Conservation (phyloP, 2,888 invertebrate species). For the Theodoxus fluviatilis region DNA sequence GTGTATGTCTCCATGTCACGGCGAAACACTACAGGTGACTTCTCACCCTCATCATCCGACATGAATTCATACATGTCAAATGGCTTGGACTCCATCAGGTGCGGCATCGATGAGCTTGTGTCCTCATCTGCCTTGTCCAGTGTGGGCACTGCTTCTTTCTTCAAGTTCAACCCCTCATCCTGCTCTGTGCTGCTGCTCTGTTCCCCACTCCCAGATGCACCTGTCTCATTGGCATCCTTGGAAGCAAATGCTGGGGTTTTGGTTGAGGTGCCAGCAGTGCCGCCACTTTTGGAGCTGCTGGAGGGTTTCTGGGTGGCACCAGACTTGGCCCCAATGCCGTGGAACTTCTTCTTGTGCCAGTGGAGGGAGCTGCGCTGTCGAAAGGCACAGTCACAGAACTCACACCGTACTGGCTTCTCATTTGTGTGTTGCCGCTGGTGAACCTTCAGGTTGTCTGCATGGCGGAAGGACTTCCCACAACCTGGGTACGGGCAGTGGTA, state of each 20-base stretch:
- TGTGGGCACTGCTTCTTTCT: too few species aligned
- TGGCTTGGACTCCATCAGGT: not conserved
- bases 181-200: too few species aligned
- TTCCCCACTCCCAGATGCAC: too few species aligned
- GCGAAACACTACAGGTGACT: constrained; percentile 34
- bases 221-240: too few species aligned
- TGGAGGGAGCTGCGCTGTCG: constrained; percentile 61
- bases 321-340: constrained; percentile 31
- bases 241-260: too few species aligned
- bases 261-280: too few species aligned
- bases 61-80: constrained; percentile 53
- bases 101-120: not conserved
- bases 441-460: constrained; percentile 60
- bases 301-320: too few species aligned
- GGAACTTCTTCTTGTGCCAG: constrained; percentile 54
- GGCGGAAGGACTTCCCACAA: constrained; percentile 62
- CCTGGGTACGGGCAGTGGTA: constrained; percentile 58
- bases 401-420: constrained; percentile 61
- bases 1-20: constrained; percentile 29
- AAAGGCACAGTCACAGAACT: constrained; percentile 60
- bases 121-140: not conserved
- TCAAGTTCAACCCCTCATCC: too few species aligned
- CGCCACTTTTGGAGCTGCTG: too few species aligned
- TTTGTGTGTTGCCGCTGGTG: constrained; percentile 61
- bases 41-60: constrained; percentile 52